Conservation (phyloP, 2,888 invertebrate species). For the Sylvicola fuscatus region DNA sequence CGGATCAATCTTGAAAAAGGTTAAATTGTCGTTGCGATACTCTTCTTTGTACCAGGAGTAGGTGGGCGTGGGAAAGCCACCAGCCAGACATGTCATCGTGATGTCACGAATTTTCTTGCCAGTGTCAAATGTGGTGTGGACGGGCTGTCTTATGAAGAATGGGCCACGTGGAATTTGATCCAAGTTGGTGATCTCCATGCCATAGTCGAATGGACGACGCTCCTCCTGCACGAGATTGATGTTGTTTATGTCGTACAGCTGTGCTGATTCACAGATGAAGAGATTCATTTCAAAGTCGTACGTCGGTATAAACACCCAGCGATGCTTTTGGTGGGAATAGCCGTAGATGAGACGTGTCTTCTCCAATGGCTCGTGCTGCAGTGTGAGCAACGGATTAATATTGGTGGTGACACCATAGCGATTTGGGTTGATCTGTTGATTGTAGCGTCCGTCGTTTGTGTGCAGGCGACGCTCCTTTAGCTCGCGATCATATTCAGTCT, state of each 20-base stretch:
- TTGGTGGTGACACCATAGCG: not conserved
- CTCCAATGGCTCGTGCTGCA: constrained; percentile 22
- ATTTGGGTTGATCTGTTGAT: not conserved
- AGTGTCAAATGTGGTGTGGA: constrained; percentile 64
- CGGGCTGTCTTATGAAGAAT: constrained; percentile 68
- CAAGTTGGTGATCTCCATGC: constrained; percentile 41
- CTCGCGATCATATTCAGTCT: constrained; percentile 21
- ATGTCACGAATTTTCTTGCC: constrained; percentile 47
- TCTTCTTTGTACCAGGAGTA: constrained; percentile 84
- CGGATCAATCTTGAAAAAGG: constrained; percentile 58
- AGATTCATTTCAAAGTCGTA: constrained; percentile 54
- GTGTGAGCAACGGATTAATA: not conserved
- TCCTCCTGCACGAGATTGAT: constrained; percentile 53
- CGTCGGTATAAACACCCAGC: constrained; percentile 71
- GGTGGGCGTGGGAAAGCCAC: constrained; percentile 72
- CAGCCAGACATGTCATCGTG: constrained; percentile 58
- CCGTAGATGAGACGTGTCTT: constrained; percentile 63
- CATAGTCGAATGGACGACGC: constrained; percentile 67
- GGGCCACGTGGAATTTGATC: constrained; percentile 79
- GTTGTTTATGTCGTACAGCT: constrained; percentile 31
- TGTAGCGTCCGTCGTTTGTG: not conserved
- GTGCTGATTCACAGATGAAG: constrained; percentile 59
- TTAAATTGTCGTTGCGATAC: constrained; percentile 56
- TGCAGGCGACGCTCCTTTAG: not conserved
- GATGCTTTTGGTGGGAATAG: constrained; percentile 44